Percentiles rank a stretch among this genome's conserved stretches.
Evolutionary conservation across 2,113 vertebrate species (phyloP).

Genomic region (Gnathochromis pfefferi): DNA sequence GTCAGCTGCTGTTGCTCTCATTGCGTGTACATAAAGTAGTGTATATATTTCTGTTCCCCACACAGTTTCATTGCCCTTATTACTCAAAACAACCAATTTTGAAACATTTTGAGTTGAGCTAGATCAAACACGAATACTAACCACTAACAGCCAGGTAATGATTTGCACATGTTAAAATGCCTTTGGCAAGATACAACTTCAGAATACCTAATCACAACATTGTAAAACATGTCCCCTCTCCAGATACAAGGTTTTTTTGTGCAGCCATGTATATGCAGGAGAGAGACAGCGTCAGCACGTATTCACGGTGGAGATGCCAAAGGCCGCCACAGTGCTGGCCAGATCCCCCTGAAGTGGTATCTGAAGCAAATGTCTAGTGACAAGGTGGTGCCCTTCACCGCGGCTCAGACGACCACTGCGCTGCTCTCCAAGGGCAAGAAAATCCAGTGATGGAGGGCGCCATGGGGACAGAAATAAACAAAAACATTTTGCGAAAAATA

Average conservation of each 20-base stretch:
- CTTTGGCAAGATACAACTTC: background rate
- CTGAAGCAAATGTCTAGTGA: constrained; percentile 56
- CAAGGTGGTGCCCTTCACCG: constrained; percentile 56
- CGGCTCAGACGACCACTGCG: constrained; percentile 6
- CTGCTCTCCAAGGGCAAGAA: background rate
- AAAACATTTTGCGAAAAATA: background rate
- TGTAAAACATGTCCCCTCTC: background rate
- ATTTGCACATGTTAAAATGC: constrained; percentile 29
- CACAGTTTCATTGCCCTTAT: background rate
- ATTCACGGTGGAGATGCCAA: constrained; percentile 37
- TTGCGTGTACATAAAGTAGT: background rate
- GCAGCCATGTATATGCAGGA: background rate
- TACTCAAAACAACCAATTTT: background rate
- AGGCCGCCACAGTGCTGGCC: constrained; percentile 20
- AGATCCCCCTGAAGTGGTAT: constrained; percentile 43
- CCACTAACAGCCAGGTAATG: constrained; percentile 1
- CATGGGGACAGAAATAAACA: background rate
- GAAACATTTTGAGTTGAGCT: background rate
- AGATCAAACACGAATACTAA: constrained; percentile 3
- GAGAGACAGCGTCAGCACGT: constrained; percentile 2
- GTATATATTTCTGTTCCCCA: background rate
- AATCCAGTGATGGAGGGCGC: background rate
- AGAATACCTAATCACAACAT: constrained; percentile 29
- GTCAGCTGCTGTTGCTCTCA: constrained; percentile 5
- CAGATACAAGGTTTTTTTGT: background rate